Evolutionary conservation across 2,888 invertebrate genomes (phyloP).

Genomic region (Slavum lentiscoides): DNA sequence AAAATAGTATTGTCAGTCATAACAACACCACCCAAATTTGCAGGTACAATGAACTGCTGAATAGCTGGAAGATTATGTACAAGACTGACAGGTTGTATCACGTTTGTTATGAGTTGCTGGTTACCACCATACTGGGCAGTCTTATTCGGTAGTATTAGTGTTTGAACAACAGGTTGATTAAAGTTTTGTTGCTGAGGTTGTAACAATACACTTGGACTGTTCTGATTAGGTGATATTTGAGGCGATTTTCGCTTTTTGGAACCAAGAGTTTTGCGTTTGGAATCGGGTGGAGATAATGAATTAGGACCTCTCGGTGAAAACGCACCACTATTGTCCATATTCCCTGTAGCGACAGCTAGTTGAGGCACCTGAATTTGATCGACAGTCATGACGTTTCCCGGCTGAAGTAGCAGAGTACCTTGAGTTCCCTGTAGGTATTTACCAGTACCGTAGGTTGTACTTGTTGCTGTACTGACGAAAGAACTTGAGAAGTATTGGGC

Average conservation of each 20-base stretch:
- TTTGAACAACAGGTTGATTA: conserved; percentile 68
- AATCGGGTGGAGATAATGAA: conserved; percentile 69
- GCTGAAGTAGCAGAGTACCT: conserved; percentile 71
- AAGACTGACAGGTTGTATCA: conserved; percentile 77
- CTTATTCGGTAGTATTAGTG: conserved; percentile 76
- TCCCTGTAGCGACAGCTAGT: conserved; percentile 63
- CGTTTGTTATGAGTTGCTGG: conserved; percentile 67
- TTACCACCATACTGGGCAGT: conserved; percentile 57
- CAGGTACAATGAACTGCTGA: conserved; percentile 82
- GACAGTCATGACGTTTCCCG: conserved; percentile 72
- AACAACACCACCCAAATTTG: conserved; percentile 79
- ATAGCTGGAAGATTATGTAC: conserved; percentile 78
- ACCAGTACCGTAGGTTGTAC: conserved; percentile 79
- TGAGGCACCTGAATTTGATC: conserved; percentile 75
- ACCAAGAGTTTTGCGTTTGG: conserved; percentile 64
- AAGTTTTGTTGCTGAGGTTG: conserved; percentile 57
- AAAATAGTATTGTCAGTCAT: conserved; percentile 79
- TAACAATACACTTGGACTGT: conserved; percentile 55
- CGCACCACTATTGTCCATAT: conserved; percentile 55
- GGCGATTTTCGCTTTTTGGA: conserved; percentile 75
- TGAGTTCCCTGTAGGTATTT: conserved; percentile 75
- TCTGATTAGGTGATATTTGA: conserved; percentile 61
- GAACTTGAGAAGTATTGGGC: conserved; percentile 59
- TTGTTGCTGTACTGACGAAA: conserved; percentile 63
- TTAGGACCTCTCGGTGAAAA: conserved; percentile 58